Evolutionary conservation across 2,888 invertebrate species (phyloP).

Genomic region (Colletes collaris): DNA sequence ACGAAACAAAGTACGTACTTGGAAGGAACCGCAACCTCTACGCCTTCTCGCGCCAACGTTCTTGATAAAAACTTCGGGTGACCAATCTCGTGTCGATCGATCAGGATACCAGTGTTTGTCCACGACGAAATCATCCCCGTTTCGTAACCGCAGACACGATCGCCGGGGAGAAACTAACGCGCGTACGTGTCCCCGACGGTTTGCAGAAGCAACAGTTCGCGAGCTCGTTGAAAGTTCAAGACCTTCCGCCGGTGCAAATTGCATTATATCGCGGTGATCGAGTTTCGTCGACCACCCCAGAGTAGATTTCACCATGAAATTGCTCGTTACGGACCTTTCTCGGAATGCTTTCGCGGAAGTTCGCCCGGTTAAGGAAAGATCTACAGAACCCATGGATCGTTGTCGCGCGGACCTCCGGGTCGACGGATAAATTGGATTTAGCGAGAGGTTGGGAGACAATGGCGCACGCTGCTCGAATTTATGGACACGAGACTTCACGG

Average conservation of each 20-base stretch:
- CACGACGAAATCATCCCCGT: not conserved
- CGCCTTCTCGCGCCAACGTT: too few species aligned
- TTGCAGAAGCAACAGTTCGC: slow-evolving; percentile 47
- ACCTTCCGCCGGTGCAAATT: slow-evolving; percentile 30
- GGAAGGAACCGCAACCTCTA: too few species aligned
- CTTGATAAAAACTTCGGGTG: too few species aligned
- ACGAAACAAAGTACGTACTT: too few species aligned
- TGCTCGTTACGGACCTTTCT: slow-evolving; percentile 26
- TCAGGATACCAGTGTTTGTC: not conserved
- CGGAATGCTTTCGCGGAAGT: slow-evolving; percentile 19
- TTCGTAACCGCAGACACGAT: slow-evolving; percentile 21
- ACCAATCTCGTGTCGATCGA: not conserved
- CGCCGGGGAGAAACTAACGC: not conserved
- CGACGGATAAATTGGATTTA: slow-evolving; percentile 45
- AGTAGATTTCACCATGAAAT: slow-evolving; percentile 50
- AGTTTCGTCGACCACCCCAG: slow-evolving; percentile 38
- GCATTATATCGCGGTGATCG: slow-evolving; percentile 44
- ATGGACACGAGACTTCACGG: too few species aligned
- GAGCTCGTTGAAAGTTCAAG: slow-evolving; percentile 26
- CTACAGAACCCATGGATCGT: slow-evolving; percentile 35
- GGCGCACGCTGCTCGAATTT: too few species aligned
- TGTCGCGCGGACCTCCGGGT: slow-evolving; percentile 25
- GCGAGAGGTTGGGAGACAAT: too few species aligned
- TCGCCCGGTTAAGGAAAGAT: slow-evolving; percentile 17
- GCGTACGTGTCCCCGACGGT: slow-evolving; percentile 16